Conservation (phyloP, 2,888 invertebrate species). For the Deilephila elpenor region DNA sequence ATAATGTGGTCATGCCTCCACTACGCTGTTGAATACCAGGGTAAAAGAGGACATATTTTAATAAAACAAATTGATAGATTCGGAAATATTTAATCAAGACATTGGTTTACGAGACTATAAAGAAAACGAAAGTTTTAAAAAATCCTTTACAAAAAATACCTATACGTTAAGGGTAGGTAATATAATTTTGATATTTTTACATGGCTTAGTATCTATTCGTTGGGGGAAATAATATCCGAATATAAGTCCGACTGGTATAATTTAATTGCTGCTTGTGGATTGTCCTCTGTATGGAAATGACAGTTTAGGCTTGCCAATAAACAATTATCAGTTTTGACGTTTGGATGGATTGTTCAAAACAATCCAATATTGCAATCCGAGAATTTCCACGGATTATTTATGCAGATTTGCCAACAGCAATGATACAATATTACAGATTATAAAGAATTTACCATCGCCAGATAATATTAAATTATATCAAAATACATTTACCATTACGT, state of each 20-base stretch:
- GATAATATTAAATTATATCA: neutral
- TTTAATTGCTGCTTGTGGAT: no score
- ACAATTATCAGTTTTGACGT: no score
- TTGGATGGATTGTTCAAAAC: no score
- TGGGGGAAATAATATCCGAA: conserved; percentile 29
- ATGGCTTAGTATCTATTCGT: conserved; percentile 13
- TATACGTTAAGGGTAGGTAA: conserved; percentile 26
- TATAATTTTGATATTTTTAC: neutral
- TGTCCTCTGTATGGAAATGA: no score
- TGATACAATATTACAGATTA: neutral
- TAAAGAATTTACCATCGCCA: neutral
- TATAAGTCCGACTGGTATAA: neutral
- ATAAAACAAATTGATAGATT: neutral
- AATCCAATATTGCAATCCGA: no score
- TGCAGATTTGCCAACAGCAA: no score
- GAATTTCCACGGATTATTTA: no score
- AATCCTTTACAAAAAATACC: conserved; percentile 15
- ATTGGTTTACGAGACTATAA: neutral
- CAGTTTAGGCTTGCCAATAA: no score
- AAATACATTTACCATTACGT: no score
- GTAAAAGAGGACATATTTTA: no score
- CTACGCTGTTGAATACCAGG: no score
- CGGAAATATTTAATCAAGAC: neutral
- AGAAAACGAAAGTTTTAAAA: neutral
- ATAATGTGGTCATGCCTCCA: no score